phyloP scores from a whole-genome alignment of 2,888 invertebrate species.

The Scaptomyza cyrtandrae region DNA sequence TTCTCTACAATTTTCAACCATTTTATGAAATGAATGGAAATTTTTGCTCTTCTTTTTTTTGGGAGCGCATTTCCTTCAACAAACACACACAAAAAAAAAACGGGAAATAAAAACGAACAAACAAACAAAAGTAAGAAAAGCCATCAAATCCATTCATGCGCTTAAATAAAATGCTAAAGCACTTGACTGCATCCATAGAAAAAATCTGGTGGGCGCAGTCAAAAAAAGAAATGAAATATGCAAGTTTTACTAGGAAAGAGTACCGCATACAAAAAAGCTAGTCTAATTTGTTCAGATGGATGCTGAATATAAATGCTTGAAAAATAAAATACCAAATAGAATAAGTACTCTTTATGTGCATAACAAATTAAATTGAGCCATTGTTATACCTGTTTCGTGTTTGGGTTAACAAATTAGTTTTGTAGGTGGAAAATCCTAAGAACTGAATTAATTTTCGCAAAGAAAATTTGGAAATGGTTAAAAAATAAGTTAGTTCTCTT shows the following conservation, averaged over 20 bases:
- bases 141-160: slow-evolving; percentile 82
- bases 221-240: slow-evolving; percentile 54
- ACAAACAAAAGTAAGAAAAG: slow-evolving; percentile 55
- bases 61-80: slow-evolving; percentile 46
- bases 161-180: slow-evolving; percentile 82
- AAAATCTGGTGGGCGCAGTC: slow-evolving; percentile 41
- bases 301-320: slow-evolving; percentile 37
- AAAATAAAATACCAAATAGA: slow-evolving; percentile 30
- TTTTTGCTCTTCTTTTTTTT: slow-evolving; percentile 60
- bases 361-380: slow-evolving; percentile 32
- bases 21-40: slow-evolving; percentile 82
- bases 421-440: not conserved
- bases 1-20: slow-evolving; percentile 81
- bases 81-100: slow-evolving; percentile 9
- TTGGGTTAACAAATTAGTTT: slow-evolving; percentile 20
- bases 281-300: slow-evolving; percentile 73
- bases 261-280: slow-evolving; percentile 46
- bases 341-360: slow-evolving; percentile 34
- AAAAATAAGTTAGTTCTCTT: not conserved
- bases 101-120: slow-evolving; percentile 18
- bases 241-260: slow-evolving; percentile 23
- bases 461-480: not conserved
- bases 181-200: slow-evolving; percentile 83
- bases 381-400: slow-evolving; percentile 21
- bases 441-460: not conserved